phyloP scores from a whole-genome alignment of 2,797 vertebrate genomes.

The Hoplostethus atlanticus region DNA sequence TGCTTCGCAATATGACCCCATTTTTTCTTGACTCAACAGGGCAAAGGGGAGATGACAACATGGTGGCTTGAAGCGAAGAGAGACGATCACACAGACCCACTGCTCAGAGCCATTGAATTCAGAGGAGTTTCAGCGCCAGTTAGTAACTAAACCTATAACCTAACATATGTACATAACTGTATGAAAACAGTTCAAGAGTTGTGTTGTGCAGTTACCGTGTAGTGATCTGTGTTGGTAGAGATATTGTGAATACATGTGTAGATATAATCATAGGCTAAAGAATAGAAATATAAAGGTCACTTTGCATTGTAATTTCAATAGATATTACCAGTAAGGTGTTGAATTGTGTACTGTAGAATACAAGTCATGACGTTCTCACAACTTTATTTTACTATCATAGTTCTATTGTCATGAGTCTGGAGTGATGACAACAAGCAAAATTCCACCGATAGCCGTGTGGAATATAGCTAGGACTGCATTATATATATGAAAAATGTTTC shows the following conservation, averaged over 20 bases:
- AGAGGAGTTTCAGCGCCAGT: conserved; percentile 69
- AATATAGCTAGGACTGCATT: not conserved
- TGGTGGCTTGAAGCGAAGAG: conserved; percentile 86
- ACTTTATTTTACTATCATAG: conserved; percentile 3
- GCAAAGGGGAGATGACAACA: conserved; percentile 86
- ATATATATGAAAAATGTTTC: not conserved
- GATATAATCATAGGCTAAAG: conserved; percentile 1
- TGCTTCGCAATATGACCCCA: conserved; percentile 55
- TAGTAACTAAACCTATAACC: conserved; percentile 61
- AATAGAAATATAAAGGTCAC: conserved; percentile 12
- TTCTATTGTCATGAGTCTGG: conserved; percentile 9
- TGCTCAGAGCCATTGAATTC: conserved; percentile 53
- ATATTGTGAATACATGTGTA: conserved; percentile 24
- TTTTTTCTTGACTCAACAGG: conserved; percentile 65
- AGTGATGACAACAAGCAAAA: conserved; percentile 4
- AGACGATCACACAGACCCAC: conserved; percentile 47
- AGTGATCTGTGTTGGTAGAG: not conserved
- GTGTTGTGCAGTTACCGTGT: conserved; percentile 28
- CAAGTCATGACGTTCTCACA: not conserved
- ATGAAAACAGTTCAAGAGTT: conserved; percentile 4
- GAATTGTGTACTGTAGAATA: conserved; percentile 1
- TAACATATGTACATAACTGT: conserved; percentile 5
- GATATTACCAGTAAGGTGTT: conserved; percentile 12
- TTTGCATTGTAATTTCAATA: conserved; percentile 23
- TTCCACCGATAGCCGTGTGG: not conserved